phyloP scores from a whole-genome alignment of 2,888 invertebrate genomes.

The Diadromus collaris region DNA sequence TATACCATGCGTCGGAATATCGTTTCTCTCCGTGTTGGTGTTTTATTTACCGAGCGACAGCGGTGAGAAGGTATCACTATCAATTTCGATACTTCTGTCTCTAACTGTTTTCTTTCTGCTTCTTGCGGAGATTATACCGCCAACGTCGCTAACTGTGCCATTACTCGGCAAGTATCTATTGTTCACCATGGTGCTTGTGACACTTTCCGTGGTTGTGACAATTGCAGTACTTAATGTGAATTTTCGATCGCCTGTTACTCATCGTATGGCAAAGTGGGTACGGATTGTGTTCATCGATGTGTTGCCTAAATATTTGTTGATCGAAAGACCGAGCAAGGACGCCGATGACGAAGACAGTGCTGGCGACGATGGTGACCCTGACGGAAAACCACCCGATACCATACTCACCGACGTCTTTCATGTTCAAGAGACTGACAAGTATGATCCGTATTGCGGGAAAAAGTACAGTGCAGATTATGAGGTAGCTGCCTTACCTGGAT shows the following conservation, averaged over 20 bases:
- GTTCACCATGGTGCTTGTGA: slow-evolving; percentile 97
- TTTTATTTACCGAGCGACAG: slow-evolving; percentile 99
- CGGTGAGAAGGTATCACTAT: slow-evolving; percentile 98
- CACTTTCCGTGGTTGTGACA: slow-evolving; percentile 95
- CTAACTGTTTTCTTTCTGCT: slow-evolving; percentile 97
- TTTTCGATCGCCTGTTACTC: slow-evolving; percentile 95
- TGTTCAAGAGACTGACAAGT: slow-evolving; percentile 86
- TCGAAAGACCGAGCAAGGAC: slow-evolving; percentile 93
- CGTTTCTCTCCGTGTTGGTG: slow-evolving; percentile 97
- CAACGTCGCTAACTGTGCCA: slow-evolving; percentile 95
- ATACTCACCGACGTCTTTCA: slow-evolving; percentile 91
- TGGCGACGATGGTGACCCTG: slow-evolving; percentile 75
- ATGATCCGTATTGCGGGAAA: slow-evolving; percentile 83
- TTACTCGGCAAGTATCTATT: slow-evolving; percentile 95
- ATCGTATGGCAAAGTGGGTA: slow-evolving; percentile 96
- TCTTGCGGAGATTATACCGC: slow-evolving; percentile 96
- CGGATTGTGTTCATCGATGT: slow-evolving; percentile 92
- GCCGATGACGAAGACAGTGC: slow-evolving; percentile 84
- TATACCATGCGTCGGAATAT: slow-evolving; percentile 98
- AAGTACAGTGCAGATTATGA: slow-evolving; percentile 88
- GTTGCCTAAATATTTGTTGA: slow-evolving; percentile 92
- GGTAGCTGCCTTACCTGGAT: slow-evolving; percentile 80
- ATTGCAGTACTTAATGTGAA: slow-evolving; percentile 97
- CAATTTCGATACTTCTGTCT: slow-evolving; percentile 95
- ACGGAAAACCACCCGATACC: slow-evolving; percentile 82